Base-by-base conservation (phyloP, 1,140 invertebrate species). In the Scaptomyza graminum region DNA sequence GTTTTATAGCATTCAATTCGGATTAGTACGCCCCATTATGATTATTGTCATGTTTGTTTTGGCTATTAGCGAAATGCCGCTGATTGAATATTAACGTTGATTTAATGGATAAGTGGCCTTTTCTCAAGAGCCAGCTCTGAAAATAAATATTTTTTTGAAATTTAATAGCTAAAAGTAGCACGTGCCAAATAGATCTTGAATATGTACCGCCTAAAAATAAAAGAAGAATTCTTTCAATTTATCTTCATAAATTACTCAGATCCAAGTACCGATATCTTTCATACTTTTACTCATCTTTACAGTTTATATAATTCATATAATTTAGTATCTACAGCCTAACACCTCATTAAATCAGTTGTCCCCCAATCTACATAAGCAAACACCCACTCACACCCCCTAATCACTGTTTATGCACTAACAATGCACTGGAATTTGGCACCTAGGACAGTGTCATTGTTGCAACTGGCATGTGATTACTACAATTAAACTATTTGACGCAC, bases 401-500 rank as follows among this genome's bases (percentile, higher is more conserved):
- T 44, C 34, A 44, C 59, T 22, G 25, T 25, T 49, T 46, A 57
- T 61, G 57, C 51, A 64, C 2, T 16, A 64, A 78, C 70, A 82
- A 84, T 83, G 80, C 67, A 76, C 46, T 66, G 67, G 51, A 77
- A 87, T 47, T 85, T 81, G 70, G 55, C 55, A 57, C 55, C 55
- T 57, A 25, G 41, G 41, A 25, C 13, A 46, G 41, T 15, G 55
- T 11, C 25, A 57, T 46, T 57, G 55, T 57, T 44, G 55, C 22
- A 34, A 15, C 37, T 50, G 18, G 43, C 62, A 78, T 78, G 78
- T 87, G 82, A 87, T 87, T 82, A 76, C 79, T 73, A 62, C 68
- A 81, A 88, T 87, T 88, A 88, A 88, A 70, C 72, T 44, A 85
- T 85, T 85, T 81, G 66, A 68, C 63, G 74, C 78, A 69, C 18